A percentile compares a stretch with the other conserved stretches of the same genome.
phyloP scores from a whole-genome alignment of 2,888 invertebrate species.

The Parapristionchus giblindavisi region DNA sequence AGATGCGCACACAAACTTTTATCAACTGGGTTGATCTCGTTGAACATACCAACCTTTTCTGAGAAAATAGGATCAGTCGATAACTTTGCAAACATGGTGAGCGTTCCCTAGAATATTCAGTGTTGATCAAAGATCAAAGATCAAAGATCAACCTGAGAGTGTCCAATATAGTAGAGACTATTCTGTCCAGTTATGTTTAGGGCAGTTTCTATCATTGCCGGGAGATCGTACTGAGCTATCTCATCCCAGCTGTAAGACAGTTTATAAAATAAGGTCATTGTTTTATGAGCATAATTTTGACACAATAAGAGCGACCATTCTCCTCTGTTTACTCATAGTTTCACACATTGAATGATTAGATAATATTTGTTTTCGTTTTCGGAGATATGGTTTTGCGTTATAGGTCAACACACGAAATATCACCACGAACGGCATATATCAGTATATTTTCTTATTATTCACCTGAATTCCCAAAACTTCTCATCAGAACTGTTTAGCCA shows the following conservation, averaged over 20 bases:
- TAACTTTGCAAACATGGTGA: constrained; percentile 62
- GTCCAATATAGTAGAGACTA: constrained; percentile 83
- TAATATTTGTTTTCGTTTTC: too few species aligned
- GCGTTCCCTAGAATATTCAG: constrained; percentile 49
- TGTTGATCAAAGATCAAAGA: background rate
- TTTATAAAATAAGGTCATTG: background rate
- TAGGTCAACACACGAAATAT: too few species aligned
- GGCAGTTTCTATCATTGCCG: constrained; percentile 81
- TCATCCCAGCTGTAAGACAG: constrained; percentile 81
- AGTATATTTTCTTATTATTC: too few species aligned
- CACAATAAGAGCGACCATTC: too few species aligned
- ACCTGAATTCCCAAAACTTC: constrained; percentile 57
- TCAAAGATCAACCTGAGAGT: constrained; percentile 78
- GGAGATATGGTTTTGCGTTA: too few species aligned
- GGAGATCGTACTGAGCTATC: constrained; percentile 84
- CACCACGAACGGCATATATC: too few species aligned
- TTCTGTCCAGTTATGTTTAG: constrained; percentile 75
- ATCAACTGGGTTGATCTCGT: background rate
- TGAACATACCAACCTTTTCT: constrained; percentile 47
- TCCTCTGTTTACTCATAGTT: too few species aligned
- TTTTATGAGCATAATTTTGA: too few species aligned
- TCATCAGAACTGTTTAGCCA: constrained; percentile 41
- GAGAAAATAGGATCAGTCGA: constrained; percentile 50
- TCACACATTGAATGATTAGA: too few species aligned
- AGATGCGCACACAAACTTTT: too few species aligned